Base-by-base conservation (phyloP, 2,113 vertebrate species). In the Phaetusa simplex region DNA sequence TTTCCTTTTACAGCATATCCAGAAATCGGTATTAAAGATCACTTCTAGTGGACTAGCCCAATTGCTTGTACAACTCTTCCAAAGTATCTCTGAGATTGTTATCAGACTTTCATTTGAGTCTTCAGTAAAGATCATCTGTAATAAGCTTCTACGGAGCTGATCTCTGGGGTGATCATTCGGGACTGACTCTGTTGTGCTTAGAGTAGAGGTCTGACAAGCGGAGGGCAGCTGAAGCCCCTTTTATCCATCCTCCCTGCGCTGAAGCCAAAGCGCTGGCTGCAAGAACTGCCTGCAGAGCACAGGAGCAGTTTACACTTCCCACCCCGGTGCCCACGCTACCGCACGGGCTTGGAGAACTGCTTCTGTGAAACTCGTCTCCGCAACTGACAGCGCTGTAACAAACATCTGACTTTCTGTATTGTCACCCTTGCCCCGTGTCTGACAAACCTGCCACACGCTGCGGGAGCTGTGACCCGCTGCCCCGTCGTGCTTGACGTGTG, bases 11-110 rank as follows among this genome's bases (percentile, higher is more conserved):
- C 69, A 95, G 73, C 6, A 0, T 52, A 95, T 70, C 80, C 38
- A 88, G 91, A 92, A 91, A 97, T 97, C 85, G 19, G 64, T 82
- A 96, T 91, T 88, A 93, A 69, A 93, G 78, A 90, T 90, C 88
- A 55, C 79, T 86, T 92, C 91, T 73, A 9, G 52, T 79, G 74
- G 77, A 91, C 88, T 70, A 79, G 69, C 86, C 96, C 74, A 36
- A 62, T 95, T 90, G 77, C 88, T 87, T 80, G n/a, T 7, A 45
- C 42, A 82, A 50, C 74, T 86, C 83, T 65, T 79, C 69, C 38
- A 82, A 56, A 73, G 56, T 8, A 58, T 65, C 61, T 76, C 61
- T 42, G 56, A 81, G 93, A 70, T 95, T 36, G 52, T 78, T 80
- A 80, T 70, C 85, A 72, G 74, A 3, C 66, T 90, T 95, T 50